These are phyloP conservation scores for Synanthedon tipuliformis DNA, from an alignment of 2,888 invertebrate genomes.

Conservation along the genomic window DNA sequence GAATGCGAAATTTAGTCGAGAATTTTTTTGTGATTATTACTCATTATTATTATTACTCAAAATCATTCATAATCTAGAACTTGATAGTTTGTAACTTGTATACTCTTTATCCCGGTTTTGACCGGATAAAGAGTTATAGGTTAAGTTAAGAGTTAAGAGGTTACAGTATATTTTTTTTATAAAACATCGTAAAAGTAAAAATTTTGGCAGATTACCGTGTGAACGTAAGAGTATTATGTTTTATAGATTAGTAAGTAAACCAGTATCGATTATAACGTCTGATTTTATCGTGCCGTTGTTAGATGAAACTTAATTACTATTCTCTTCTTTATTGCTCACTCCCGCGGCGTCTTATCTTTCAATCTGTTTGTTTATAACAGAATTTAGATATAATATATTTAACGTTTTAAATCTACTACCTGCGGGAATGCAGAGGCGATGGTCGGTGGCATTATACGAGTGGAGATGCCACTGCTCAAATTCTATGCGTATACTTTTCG, in stretches of 20 bases:
- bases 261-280: conserved; percentile 2
- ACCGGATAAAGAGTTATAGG: no score
- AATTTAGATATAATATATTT: conserved; percentile 14
- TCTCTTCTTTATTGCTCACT: neutral
- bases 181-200: neutral
- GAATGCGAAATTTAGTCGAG: no score
- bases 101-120: no score
- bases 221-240: neutral
- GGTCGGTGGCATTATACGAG: no score
- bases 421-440: neutral
- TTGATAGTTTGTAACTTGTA: no score
- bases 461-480: no score
- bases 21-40: no score
- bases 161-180: no score
- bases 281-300: conserved; percentile 1
- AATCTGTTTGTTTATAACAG: conserved; percentile 17
- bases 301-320: conserved; percentile 1
- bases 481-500: no score
- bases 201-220: neutral
- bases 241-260: neutral
- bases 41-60: no score
- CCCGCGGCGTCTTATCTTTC: conserved; percentile 3
- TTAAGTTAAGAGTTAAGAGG: no score
- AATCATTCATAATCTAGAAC: no score
- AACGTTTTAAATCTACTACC: neutral